A percentile compares a stretch with the other conserved stretches of the same genome.
Conservation (phyloP, 1,140 invertebrate genomes). For the Charaxes varanes region DNA sequence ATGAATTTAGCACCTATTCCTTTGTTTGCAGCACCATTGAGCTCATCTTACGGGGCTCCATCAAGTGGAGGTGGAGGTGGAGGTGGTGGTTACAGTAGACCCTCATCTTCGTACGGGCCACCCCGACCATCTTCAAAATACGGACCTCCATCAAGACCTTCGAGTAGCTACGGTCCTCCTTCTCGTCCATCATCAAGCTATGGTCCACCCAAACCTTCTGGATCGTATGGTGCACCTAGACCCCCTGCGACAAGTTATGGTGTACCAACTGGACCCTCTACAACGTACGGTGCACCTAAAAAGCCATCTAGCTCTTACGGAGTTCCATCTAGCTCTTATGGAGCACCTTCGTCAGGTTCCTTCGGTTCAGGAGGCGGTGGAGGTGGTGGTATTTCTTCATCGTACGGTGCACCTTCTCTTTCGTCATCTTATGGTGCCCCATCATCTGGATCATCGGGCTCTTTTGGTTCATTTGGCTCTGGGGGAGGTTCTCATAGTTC, state of each 20-base stretch:
- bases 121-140: constrained; percentile 51
- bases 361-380: constrained; percentile 26
- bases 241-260: constrained; percentile 65
- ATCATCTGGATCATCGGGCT: constrained; percentile 9
- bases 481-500: constrained; percentile 6
- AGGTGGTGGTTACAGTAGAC: constrained; percentile 31
- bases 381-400: constrained; percentile 7
- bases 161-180: constrained; percentile 44
- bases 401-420: constrained; percentile 15
- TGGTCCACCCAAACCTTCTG: constrained; percentile 40
- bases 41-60: constrained; percentile 62
- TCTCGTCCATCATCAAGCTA: constrained; percentile 27
- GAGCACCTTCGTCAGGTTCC: constrained; percentile 31
- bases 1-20: constrained; percentile 16
- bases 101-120: constrained; percentile 68
- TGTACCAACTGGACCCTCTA: constrained; percentile 60
- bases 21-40: constrained; percentile 54
- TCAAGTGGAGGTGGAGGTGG: constrained; percentile 51
- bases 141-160: constrained; percentile 52
- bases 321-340: constrained; percentile 41
- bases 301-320: constrained; percentile 45
- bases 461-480: background rate
- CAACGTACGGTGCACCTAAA: constrained; percentile 46
- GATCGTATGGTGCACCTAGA: constrained; percentile 39
- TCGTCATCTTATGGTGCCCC: constrained; percentile 45